phyloP scores from a whole-genome alignment of 2,113 vertebrate genomes.

The Gopherus flavomarginatus region DNA sequence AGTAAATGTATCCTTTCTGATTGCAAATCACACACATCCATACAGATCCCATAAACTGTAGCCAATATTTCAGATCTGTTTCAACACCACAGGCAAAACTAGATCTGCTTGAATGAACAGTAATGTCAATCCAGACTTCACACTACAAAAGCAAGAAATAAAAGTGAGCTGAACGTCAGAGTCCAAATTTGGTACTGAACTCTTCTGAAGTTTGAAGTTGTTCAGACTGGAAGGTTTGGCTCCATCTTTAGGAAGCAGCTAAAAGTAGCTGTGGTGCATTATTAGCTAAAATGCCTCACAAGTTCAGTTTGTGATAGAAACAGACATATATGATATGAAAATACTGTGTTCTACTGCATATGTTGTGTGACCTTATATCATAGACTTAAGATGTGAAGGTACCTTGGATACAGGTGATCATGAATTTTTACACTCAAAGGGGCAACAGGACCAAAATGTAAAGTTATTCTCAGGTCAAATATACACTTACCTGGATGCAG shows the following conservation, averaged over 20 bases:
- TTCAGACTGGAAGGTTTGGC: not conserved
- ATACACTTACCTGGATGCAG: not conserved
- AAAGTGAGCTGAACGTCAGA: rapidly evolving
- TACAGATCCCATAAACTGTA: not conserved
- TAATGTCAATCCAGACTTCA: rapidly evolving
- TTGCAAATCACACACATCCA: not conserved
- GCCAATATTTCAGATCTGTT: not conserved
- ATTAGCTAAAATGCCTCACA: not conserved
- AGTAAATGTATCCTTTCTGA: not conserved
- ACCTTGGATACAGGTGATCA: not conserved
- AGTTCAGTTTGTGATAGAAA: not conserved
- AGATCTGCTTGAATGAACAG: rapidly evolving
- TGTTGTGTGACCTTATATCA: not conserved
- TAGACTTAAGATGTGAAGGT: not conserved
- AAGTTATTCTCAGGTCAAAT: not conserved
- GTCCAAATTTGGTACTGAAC: rapidly evolving
- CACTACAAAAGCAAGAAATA: not conserved
- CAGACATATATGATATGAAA: not conserved
- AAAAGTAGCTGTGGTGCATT: rapidly evolving
- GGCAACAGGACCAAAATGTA: not conserved
- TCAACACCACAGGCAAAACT: rapidly evolving
- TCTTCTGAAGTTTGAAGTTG: rapidly evolving
- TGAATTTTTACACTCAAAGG: not conserved
- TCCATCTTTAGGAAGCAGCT: rapidly evolving
- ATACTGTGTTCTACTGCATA: not conserved